These are phyloP conservation scores for Cephus sareptanus DNA, from an alignment of 2,888 invertebrate genomes.

Conservation along the genomic window DNA sequence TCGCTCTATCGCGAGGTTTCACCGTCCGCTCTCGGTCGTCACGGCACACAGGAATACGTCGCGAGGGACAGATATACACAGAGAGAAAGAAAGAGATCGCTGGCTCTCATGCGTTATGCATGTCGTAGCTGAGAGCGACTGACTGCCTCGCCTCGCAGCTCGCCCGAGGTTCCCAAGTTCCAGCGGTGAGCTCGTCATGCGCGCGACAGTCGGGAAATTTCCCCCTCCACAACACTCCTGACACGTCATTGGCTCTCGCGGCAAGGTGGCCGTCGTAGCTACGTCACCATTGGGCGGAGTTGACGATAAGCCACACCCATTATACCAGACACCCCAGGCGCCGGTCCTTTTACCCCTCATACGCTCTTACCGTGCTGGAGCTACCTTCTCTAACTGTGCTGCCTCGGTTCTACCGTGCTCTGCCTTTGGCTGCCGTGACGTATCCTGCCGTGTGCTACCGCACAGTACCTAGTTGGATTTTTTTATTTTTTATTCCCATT, in stretches of 20 bases:
- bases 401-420: neutral
- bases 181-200: slow-evolving; percentile 55
- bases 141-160: slow-evolving; percentile 65
- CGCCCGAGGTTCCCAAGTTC: slow-evolving; percentile 59
- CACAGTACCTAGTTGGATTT: neutral
- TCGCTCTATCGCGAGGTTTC: slow-evolving; percentile 48
- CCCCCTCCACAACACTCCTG: slow-evolving; percentile 62
- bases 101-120: slow-evolving; percentile 74
- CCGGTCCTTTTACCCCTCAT: slow-evolving; percentile 65
- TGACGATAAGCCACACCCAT: slow-evolving; percentile 42
- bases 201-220: slow-evolving; percentile 47
- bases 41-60: slow-evolving; percentile 14
- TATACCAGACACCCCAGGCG: slow-evolving; percentile 47
- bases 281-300: slow-evolving; percentile 61
- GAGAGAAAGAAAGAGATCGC: slow-evolving; percentile 53
- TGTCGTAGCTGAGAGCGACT: slow-evolving; percentile 71
- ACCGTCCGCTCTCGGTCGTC: slow-evolving; percentile 9
- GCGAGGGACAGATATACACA: slow-evolving; percentile 40
- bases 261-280: slow-evolving; percentile 64
- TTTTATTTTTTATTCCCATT: neutral
- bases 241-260: slow-evolving; percentile 56
- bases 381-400: neutral
- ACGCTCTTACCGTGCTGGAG: slow-evolving; percentile 47
- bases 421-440: neutral
- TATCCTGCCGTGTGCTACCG: neutral